These are phyloP conservation scores for Mionectes macconnelli DNA, from an alignment of 2,113 vertebrate species.

Conservation along the genomic window DNA sequence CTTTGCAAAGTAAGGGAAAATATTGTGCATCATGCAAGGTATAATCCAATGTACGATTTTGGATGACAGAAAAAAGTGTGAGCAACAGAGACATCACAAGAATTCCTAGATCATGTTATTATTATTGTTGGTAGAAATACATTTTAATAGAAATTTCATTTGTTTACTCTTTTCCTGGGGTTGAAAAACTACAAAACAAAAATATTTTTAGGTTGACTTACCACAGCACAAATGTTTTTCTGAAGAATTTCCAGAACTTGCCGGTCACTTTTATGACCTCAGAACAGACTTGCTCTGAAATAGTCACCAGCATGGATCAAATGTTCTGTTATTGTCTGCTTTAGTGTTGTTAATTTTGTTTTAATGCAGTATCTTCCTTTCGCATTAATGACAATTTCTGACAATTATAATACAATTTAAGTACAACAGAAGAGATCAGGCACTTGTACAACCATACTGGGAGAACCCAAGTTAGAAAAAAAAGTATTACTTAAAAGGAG, in stretches of 20 bases:
- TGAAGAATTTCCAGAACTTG: background rate
- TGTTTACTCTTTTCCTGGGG: background rate
- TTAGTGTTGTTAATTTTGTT: background rate
- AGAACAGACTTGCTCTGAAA: background rate
- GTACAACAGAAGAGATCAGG: background rate
- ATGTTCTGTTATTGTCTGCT: background rate
- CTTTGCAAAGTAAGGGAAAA: background rate
- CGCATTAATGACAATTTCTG: background rate
- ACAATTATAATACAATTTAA: background rate
- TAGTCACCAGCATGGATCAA: background rate
- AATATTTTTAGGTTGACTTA: background rate
- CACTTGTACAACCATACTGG: background rate
- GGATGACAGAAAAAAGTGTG: background rate
- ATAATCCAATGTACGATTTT: background rate
- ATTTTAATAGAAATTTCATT: background rate
- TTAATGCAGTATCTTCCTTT: background rate
- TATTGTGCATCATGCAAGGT: background rate
- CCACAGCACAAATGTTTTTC: background rate
- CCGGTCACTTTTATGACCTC: background rate
- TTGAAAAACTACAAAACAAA: background rate
- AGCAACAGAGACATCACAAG: background rate
- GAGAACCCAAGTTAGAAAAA: background rate
- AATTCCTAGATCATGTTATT: background rate
- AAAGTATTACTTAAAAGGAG: background rate
- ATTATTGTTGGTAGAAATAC: background rate